Conservation (phyloP, 2,888 invertebrate genomes). For the Cremastinae sp. region DNA sequence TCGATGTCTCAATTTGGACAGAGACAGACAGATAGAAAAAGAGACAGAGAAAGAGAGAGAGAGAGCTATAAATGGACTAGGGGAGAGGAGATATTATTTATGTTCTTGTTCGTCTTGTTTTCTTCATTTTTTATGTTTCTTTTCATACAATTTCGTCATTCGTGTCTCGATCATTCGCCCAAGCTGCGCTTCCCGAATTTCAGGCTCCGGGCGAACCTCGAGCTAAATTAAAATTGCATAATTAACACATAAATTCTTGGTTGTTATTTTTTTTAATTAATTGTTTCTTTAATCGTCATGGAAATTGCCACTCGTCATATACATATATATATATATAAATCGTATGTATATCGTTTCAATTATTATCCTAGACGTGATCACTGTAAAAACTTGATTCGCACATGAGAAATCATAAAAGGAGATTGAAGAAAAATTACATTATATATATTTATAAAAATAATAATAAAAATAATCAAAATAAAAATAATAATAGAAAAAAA, state of each 20-base stretch:
- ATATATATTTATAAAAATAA: conserved; percentile 46
- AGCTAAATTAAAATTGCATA: conserved; percentile 12
- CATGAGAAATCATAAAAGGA: conserved; percentile 22
- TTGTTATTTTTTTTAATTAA: not conserved
- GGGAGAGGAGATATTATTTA: conserved; percentile 49
- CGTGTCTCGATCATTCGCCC: conserved; percentile 41
- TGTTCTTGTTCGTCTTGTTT: conserved; percentile 16
- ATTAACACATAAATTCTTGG: not conserved
- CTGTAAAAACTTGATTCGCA: conserved; percentile 28
- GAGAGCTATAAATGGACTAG: conserved; percentile 59
- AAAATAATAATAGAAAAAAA: conserved; percentile 29
- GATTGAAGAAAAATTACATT: conserved; percentile 58
- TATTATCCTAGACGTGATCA: conserved; percentile 47
- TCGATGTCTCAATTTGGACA: conserved; percentile 45
- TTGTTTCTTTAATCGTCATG: conserved; percentile 62
- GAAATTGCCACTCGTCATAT: conserved; percentile 61
- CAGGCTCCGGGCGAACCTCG: not conserved
- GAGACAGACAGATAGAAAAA: not conserved
- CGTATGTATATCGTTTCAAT: conserved; percentile 27
- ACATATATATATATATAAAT: not conserved
- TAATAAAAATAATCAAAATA: conserved; percentile 21
- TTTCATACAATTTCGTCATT: conserved; percentile 57
- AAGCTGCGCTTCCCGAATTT: conserved; percentile 6
- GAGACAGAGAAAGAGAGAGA: not conserved
- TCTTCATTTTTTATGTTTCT: conserved; percentile 38